phyloP scores from a whole-genome alignment of 2,888 invertebrate genomes.

The Serripes groenlandicus region DNA sequence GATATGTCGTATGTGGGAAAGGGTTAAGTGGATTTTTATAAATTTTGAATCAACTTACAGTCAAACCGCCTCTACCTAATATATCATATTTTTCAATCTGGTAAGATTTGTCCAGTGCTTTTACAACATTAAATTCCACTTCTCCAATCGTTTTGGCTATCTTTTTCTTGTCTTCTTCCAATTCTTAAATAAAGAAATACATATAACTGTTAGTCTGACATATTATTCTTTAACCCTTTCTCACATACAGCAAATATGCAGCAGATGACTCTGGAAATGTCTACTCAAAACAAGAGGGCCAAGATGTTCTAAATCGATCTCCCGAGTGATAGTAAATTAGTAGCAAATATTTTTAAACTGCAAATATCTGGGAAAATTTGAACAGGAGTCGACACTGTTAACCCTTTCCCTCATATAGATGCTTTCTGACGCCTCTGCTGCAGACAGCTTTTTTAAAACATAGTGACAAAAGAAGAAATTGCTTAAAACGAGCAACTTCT shows the following conservation, averaged over 20 bases:
- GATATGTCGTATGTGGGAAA: too few relatives aligned
- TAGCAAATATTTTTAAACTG: too few relatives aligned
- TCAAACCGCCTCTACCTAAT: slow-evolving; percentile 16
- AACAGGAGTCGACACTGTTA: too few relatives aligned
- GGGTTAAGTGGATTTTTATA: not conserved
- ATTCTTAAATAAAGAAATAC: not conserved
- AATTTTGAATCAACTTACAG: slow-evolving; percentile 4
- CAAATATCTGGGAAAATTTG: too few relatives aligned
- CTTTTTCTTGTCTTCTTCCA: slow-evolving; percentile 8
- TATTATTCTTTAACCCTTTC: not conserved
- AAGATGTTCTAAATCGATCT: not conserved
- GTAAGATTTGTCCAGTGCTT: slow-evolving; percentile 19
- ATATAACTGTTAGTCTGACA: not conserved
- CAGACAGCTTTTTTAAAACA: too few relatives aligned
- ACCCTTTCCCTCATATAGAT: too few relatives aligned
- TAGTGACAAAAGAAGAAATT: too few relatives aligned
- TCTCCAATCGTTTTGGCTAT: slow-evolving; percentile 12
- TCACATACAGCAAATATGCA: not conserved
- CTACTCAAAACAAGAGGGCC: not conserved
- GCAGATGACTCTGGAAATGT: not conserved
- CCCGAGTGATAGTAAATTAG: too few relatives aligned
- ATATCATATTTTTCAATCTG: slow-evolving; percentile 27
- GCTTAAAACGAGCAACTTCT: too few relatives aligned
- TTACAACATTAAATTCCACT: slow-evolving; percentile 14
- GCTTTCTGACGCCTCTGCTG: too few relatives aligned